Evolutionary conservation across 1,140 invertebrate species (phyloP).

Genomic region (Meteorus sp.): DNA sequence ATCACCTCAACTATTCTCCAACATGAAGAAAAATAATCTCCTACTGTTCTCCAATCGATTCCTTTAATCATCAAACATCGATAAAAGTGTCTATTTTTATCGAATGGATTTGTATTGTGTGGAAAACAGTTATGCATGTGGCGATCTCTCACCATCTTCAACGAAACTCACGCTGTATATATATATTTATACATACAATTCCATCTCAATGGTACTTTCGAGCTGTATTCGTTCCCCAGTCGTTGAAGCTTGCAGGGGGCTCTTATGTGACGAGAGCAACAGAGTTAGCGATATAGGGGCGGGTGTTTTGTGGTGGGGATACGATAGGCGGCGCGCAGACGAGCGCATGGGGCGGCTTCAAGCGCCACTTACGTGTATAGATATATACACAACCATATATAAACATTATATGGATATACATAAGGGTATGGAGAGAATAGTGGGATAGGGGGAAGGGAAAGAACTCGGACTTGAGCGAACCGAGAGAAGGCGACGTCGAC

Average conservation of each 20-base stretch:
- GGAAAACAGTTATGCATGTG: too few relatives aligned
- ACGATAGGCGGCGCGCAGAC: constrained; percentile 39
- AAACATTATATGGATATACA: constrained; percentile 13
- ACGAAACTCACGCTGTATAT: too few relatives aligned
- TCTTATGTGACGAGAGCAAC: constrained; percentile 31
- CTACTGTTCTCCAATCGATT: too few relatives aligned
- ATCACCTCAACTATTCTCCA: too few relatives aligned
- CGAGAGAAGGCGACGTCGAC: constrained; percentile 12
- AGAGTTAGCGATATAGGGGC: constrained; percentile 38
- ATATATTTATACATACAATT: not conserved
- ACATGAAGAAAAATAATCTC: too few relatives aligned
- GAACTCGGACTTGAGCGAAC: not conserved
- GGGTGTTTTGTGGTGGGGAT: constrained; percentile 35
- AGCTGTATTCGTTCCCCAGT: too few relatives aligned
- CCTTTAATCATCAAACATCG: too few relatives aligned
- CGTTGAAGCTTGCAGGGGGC: too few relatives aligned
- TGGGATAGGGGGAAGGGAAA: not conserved
- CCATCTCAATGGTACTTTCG: too few relatives aligned
- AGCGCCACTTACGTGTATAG: constrained; percentile 9
- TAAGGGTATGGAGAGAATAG: constrained; percentile 5
- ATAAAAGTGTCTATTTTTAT: too few relatives aligned
- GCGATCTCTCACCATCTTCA: too few relatives aligned
- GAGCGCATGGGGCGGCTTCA: constrained; percentile 20
- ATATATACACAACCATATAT: constrained; percentile 20
- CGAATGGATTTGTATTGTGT: too few relatives aligned